A percentile compares a stretch with the other conserved stretches of the same genome.
phyloP scores from a whole-genome alignment of 2,888 invertebrate species.

The Tanaodytes sp. region DNA sequence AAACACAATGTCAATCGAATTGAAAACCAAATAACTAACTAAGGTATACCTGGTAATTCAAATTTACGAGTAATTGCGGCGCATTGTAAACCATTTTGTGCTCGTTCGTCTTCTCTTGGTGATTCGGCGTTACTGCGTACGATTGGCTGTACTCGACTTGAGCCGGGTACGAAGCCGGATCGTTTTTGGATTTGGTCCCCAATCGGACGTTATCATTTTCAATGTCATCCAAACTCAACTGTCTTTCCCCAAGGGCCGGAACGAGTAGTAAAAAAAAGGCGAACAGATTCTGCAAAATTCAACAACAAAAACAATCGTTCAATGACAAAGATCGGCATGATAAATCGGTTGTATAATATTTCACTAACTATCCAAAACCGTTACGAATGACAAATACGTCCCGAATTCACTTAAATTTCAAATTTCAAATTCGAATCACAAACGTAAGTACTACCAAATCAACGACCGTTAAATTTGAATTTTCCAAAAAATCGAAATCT shows the following conservation, averaged over 20 bases:
- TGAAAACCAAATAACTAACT: background rate
- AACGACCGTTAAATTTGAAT: too few species aligned
- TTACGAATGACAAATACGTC: background rate
- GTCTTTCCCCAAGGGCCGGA: conserved; percentile 75
- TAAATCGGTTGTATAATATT: too few species aligned
- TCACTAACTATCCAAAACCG: too few species aligned
- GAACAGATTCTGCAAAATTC: conserved; percentile 61
- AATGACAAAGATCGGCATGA: background rate
- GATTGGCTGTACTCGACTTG: conserved; percentile 60
- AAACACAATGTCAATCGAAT: too few species aligned
- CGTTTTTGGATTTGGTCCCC: conserved; percentile 73
- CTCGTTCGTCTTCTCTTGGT: conserved; percentile 47
- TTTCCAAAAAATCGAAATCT: too few species aligned
- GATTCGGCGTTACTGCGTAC: conserved; percentile 55
- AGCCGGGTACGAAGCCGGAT: conserved; percentile 34
- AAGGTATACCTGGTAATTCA: conserved; percentile 57
- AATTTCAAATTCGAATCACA: too few species aligned
- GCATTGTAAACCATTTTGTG: conserved; percentile 53
- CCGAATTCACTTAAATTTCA: too few species aligned
- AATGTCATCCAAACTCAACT: conserved; percentile 83
- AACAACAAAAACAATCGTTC: background rate
- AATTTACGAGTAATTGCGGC: conserved; percentile 46
- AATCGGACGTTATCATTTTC: conserved; percentile 81
- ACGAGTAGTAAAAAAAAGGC: conserved; percentile 60
- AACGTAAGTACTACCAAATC: too few species aligned